Conservation (phyloP, 2,113 vertebrate genomes). For the Elachura formosa region DNA sequence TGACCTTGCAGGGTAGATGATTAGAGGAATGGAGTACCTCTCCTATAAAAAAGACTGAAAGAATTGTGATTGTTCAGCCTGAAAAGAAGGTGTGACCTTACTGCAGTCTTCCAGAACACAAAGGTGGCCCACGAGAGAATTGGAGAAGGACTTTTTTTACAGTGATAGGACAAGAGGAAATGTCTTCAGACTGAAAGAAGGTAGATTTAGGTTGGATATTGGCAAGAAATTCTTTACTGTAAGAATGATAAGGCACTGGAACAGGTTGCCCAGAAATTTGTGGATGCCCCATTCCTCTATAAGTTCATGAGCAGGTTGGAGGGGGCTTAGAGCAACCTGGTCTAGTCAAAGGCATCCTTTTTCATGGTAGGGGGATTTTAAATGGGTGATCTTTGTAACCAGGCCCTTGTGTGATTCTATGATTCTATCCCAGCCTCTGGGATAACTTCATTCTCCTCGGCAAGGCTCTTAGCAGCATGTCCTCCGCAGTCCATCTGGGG, state of each 20-base stretch:
- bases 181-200: background rate
- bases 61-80: background rate
- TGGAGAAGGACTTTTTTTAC: background rate
- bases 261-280: background rate
- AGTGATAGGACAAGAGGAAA: background rate
- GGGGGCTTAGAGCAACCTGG: background rate
- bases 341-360: background rate
- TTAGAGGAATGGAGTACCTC: background rate
- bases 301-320: background rate
- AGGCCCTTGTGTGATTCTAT: background rate
- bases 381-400: background rate
- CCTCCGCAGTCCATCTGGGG: background rate
- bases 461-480: rapidly evolving
- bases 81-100: background rate
- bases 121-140: background rate
- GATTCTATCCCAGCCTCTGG: background rate
- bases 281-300: background rate
- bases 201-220: background rate
- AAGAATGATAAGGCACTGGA: background rate
- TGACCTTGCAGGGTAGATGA: background rate
- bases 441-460: background rate
- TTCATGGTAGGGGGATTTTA: background rate
- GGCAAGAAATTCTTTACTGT: background rate
- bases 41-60: background rate
- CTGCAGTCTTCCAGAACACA: background rate